phyloP scores from a whole-genome alignment of 2,113 vertebrate species.

The Lepus europaeus region DNA sequence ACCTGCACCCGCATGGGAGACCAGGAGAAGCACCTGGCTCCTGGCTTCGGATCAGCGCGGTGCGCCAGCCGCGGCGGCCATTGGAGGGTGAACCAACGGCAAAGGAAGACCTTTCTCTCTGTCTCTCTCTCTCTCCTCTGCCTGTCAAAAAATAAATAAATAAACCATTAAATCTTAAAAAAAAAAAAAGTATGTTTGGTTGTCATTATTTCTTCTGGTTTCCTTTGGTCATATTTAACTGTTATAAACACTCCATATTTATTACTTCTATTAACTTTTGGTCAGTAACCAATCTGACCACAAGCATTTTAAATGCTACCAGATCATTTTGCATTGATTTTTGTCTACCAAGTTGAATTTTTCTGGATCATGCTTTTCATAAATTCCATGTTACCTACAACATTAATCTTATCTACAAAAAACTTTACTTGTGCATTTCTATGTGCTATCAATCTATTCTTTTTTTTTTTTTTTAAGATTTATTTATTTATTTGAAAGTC shows the following conservation, averaged over 20 bases:
- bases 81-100: too few relatives aligned
- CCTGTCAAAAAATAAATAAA: too few relatives aligned
- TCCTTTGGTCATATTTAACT: slow-evolving; percentile 37
- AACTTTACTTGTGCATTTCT: slow-evolving; percentile 26
- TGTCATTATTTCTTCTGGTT: slow-evolving; percentile 21
- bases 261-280: slow-evolving; percentile 50
- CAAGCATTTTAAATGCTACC: slow-evolving; percentile 43
- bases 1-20: too few relatives aligned
- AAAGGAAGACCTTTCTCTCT: too few relatives aligned
- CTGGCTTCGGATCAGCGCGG: too few relatives aligned
- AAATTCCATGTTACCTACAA: slow-evolving; percentile 15
- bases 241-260: slow-evolving; percentile 42
- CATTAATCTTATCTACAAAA: slow-evolving; percentile 8
- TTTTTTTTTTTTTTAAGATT: too few relatives aligned
- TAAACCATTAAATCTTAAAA: too few relatives aligned
- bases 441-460: background rate
- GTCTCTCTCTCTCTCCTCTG: too few relatives aligned
- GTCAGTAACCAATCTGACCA: slow-evolving; percentile 50
- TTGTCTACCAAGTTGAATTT: slow-evolving; percentile 19
- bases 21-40: too few relatives aligned
- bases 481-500: too few relatives aligned
- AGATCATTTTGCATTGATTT: slow-evolving; percentile 9
- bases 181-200: background rate
- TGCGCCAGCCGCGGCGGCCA: too few relatives aligned
- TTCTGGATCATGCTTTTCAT: slow-evolving; percentile 25